A percentile compares a stretch with the other conserved stretches of the same genome.
Evolutionary conservation across 2,888 invertebrate genomes (phyloP).

Genomic region (Scaptomyza cyrtandrae): DNA sequence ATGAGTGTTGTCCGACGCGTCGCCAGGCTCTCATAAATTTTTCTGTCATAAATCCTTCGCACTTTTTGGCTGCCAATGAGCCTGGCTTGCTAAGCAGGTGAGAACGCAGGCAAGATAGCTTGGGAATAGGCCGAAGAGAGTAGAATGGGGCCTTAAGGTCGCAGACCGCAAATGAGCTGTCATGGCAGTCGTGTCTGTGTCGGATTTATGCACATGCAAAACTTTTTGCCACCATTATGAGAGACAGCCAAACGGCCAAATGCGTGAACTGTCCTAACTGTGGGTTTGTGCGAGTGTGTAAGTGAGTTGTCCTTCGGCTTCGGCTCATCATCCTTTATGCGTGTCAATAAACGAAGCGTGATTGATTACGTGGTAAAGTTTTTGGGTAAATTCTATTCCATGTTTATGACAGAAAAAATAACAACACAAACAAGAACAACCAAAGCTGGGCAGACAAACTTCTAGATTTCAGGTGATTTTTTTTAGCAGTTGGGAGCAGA

Average conservation of each 20-base stretch:
- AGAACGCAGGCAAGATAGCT: conserved; percentile 2
- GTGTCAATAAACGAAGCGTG: conserved; percentile 80
- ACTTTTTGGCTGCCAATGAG: conserved; percentile 31
- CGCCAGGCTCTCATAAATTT: conserved; percentile 52
- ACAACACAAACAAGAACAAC: conserved; percentile 20
- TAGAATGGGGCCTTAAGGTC: not conserved
- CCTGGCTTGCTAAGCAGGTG: conserved; percentile 22
- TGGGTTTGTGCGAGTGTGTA: not conserved
- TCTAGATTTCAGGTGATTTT: conserved; percentile 57
- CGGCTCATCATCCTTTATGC: conserved; percentile 66
- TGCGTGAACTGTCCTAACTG: conserved; percentile 12
- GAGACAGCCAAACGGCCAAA: conserved; percentile 14
- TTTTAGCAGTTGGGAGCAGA: conserved; percentile 8
- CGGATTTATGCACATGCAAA: conserved; percentile 66
- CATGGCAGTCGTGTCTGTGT: conserved; percentile 41
- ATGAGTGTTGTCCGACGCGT: conserved; percentile 50
- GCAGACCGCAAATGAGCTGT: conserved; percentile 67
- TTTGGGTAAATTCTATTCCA: conserved; percentile 61
- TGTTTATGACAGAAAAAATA: conserved; percentile 60
- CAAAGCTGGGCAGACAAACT: conserved; percentile 10
- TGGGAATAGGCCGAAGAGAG: not conserved
- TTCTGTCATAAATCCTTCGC: conserved; percentile 61
- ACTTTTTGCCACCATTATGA: conserved; percentile 53
- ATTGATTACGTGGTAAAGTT: conserved; percentile 76
- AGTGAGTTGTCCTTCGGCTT: conserved; percentile 28